phyloP scores from a whole-genome alignment of 2,797 vertebrate species.

The Denticeps clupeoides region DNA sequence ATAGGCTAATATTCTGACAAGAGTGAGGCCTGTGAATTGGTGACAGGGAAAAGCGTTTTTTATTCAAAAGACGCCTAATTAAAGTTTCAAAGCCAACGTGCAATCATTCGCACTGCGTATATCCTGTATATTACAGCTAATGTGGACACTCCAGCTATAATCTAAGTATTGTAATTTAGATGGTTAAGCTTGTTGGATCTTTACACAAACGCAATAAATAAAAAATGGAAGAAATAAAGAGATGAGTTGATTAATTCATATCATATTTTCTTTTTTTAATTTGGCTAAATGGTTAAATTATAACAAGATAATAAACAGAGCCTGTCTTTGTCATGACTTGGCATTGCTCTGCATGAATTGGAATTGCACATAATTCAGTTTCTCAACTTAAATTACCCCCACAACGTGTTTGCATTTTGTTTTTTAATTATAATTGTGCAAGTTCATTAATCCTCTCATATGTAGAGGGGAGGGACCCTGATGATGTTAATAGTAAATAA shows the following conservation, averaged over 20 bases:
- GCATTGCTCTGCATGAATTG: background rate
- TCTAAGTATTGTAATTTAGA: too few relatives aligned
- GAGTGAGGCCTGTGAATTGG: too few relatives aligned
- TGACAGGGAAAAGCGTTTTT: too few relatives aligned
- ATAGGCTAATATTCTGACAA: too few relatives aligned
- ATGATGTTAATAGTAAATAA: slow-evolving; percentile 32
- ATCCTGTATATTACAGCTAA: too few relatives aligned
- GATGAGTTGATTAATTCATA: background rate
- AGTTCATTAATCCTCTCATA: slow-evolving; percentile 28
- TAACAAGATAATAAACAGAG: background rate
- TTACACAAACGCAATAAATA: too few relatives aligned
- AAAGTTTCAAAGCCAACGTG: too few relatives aligned
- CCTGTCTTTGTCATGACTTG: background rate
- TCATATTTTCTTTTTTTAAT: background rate
- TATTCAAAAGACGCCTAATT: too few relatives aligned
- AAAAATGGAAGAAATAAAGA: too few relatives aligned
- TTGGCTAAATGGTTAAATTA: background rate
- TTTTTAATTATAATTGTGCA: slow-evolving; percentile 33
- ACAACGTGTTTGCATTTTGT: slow-evolving; percentile 27
- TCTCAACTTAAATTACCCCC: slow-evolving; percentile 27
- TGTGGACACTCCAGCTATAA: too few relatives aligned
- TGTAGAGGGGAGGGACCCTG: slow-evolving; percentile 18
- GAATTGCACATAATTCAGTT: slow-evolving; percentile 26
- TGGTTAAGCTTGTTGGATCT: too few relatives aligned
- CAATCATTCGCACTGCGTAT: too few relatives aligned